A percentile compares a stretch with the other conserved stretches of the same genome.
These are phyloP conservation scores for Petromus typicus DNA, from an alignment of 2,113 vertebrate species.

Conservation along the genomic window DNA sequence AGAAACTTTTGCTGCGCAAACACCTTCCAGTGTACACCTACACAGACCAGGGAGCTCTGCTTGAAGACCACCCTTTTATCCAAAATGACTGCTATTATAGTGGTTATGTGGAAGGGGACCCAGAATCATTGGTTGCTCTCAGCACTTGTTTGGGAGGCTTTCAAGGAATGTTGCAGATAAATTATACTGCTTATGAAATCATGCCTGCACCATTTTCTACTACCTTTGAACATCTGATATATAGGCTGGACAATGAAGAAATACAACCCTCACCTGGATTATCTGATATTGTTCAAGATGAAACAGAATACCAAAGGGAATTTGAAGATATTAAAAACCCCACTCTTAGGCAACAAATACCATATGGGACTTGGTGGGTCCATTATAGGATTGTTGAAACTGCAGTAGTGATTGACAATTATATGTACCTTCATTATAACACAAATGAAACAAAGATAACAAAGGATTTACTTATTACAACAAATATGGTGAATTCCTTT, in stretches of 20 bases:
- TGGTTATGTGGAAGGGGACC: conserved; percentile 62
- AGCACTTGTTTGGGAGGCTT: conserved; percentile 74
- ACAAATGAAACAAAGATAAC: conserved; percentile 32
- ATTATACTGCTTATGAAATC: conserved; percentile 73
- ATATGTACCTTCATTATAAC: background rate
- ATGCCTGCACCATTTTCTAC: conserved; percentile 60
- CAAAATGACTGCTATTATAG: conserved; percentile 74
- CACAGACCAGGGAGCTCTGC: conserved; percentile 52
- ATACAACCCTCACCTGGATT: background rate
- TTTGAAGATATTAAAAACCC: background rate
- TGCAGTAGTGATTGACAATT: conserved; percentile 27
- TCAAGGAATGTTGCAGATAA: conserved; percentile 75
- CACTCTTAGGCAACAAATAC: background rate
- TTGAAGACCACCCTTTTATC: conserved; percentile 69
- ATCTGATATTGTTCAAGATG: conserved; percentile 27
- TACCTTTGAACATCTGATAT: conserved; percentile 75
- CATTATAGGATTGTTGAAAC: conserved; percentile 31
- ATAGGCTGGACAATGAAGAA: conserved; percentile 12
- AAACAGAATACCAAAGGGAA: background rate
- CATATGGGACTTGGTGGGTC: background rate
- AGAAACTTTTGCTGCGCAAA: conserved; percentile 60
- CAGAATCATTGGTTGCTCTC: conserved; percentile 70
- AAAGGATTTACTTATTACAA: background rate
- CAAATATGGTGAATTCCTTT: conserved; percentile 53
- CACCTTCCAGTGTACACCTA: conserved; percentile 77